phyloP scores from a whole-genome alignment of 2,797 vertebrate species.

The Podarcis siculus region DNA sequence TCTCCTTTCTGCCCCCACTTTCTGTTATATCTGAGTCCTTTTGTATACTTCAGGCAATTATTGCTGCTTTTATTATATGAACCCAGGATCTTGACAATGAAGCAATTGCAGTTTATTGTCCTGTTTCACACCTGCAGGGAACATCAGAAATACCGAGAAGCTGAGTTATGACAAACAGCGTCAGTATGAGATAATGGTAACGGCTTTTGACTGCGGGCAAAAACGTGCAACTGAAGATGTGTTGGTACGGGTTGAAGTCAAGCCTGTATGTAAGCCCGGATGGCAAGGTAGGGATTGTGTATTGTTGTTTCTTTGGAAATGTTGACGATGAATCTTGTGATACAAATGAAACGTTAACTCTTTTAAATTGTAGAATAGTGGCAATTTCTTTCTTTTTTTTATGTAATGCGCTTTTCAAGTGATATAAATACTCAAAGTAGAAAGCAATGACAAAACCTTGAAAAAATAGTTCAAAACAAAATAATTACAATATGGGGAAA shows the following conservation, averaged over 20 bases:
- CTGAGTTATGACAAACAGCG: conserved; percentile 89
- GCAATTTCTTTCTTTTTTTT: not conserved
- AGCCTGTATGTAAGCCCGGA: conserved; percentile 95
- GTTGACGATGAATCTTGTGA: not conserved
- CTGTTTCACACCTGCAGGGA: conserved; percentile 79
- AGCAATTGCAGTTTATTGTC: conserved; percentile 9
- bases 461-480: too few relatives aligned
- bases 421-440: not conserved
- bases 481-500: too few relatives aligned
- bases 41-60: not conserved
- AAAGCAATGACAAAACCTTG: not conserved
- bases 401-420: not conserved
- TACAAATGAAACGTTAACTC: not conserved
- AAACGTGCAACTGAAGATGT: conserved; percentile 87
- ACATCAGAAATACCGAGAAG: conserved; percentile 96
- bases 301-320: not conserved
- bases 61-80: not conserved
- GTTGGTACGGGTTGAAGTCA: conserved; percentile 89
- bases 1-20: not conserved
- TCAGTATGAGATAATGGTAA: conserved; percentile 93
- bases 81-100: not conserved
- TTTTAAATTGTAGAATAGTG: not conserved
- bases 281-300: conserved; percentile 90
- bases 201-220: conserved; percentile 94
- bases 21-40: not conserved